Evolutionary conservation across 2,113 vertebrate genomes (phyloP), one percentile per base, ranked within the genome.

Genomic region (Chaenogobius annularis): DNA sequence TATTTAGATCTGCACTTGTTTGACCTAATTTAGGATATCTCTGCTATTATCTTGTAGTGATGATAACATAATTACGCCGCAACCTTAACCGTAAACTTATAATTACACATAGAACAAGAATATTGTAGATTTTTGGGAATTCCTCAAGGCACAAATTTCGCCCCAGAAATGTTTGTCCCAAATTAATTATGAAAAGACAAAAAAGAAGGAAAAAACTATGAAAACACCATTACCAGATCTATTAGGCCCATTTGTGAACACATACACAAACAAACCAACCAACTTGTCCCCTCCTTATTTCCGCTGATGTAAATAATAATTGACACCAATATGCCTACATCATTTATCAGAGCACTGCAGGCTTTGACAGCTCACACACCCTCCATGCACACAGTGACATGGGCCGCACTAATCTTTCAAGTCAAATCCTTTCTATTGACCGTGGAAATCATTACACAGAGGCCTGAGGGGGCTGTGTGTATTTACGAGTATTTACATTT

Each of bases 261-360:
- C 22, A 75, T 56, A 43, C 17, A 59, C 31, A 63, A 35, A 55
- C 17, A 70, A 58, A 83, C 69, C 79, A 59, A 82, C 74, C 55
- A 75, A 83, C 62, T 85, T 75, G 63, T 37, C 66, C 69, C 15
- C 65, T 50, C 70, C 40, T 67, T 66, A 48, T 52, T 68, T 46
- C 46, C 72, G 54, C 55, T 79, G 83, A 90, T 79, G 73, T 69
- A 86, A 84, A 85, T 80, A 87, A 75, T 78, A 74, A 87, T 72
- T 84, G 83, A 87, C 79, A 82, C 75, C 79, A 59, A 44, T 37
- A 66, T 77, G 75, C 72, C 75, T 84, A 79, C 70, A 88, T 87
- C 83, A 88, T 90, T 89, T 79, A 88, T 90, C 66, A 84, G 83
- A 70, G 72, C 44, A 74, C 83, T 80, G 48, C 17, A 71, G 80